These are phyloP conservation scores for Tuta absoluta DNA, from an alignment of 2,888 invertebrate species.

Conservation along the genomic window DNA sequence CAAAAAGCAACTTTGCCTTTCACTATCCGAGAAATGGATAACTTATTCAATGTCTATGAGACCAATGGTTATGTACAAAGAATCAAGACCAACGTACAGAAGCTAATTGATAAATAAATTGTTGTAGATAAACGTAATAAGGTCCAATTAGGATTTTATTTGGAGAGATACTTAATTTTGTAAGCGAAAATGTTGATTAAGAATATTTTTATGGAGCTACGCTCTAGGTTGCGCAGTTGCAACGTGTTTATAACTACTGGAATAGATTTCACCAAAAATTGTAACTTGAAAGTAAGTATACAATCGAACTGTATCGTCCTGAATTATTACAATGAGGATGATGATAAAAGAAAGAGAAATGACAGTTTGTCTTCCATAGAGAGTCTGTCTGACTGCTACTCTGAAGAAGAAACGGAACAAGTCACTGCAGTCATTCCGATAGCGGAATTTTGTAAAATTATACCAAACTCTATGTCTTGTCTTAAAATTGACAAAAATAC, in stretches of 20 bases:
- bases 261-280: constrained; percentile 65
- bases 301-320: constrained; percentile 70
- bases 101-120: constrained; percentile 61
- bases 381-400: constrained; percentile 70
- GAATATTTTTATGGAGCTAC: constrained; percentile 81
- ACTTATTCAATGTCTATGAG: constrained; percentile 84
- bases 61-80: constrained; percentile 78
- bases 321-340: constrained; percentile 63
- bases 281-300: constrained; percentile 73
- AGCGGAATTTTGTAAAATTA: constrained; percentile 67
- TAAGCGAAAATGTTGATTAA: constrained; percentile 71
- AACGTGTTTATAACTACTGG: constrained; percentile 81
- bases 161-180: constrained; percentile 35
- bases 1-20: constrained; percentile 90
- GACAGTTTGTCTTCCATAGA: constrained; percentile 74
- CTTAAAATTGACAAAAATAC: constrained; percentile 72
- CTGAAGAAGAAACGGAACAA: constrained; percentile 60
- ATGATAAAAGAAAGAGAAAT: constrained; percentile 48
- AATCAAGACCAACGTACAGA: constrained; percentile 56
- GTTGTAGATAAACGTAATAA: constrained; percentile 39
- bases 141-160: constrained; percentile 37
- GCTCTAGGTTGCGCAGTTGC: constrained; percentile 82
- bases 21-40: constrained; percentile 88
- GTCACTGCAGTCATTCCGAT: constrained; percentile 62
- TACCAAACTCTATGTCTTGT: constrained; percentile 78